phyloP scores from a whole-genome alignment of 2,797 vertebrate genomes.

The Scolopax rusticola region DNA sequence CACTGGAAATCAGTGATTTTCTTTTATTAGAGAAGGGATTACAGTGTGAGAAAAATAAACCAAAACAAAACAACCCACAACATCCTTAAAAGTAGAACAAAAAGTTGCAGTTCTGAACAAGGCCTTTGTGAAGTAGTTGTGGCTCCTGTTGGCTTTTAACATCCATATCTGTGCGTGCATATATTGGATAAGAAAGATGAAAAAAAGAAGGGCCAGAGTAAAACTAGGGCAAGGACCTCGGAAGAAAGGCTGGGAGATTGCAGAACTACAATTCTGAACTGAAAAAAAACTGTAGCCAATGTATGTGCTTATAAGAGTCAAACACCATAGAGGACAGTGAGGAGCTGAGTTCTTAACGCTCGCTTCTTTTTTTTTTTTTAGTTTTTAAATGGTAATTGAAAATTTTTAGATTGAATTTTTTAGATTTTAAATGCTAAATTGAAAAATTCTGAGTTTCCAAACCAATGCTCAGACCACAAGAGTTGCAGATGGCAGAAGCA shows the following conservation, averaged over 20 bases:
- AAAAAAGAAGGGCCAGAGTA: not conserved
- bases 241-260: not conserved
- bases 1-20: not conserved
- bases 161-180: accelerated
- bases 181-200: not conserved
- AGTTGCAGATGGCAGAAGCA: not conserved
- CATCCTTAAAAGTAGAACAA: not conserved
- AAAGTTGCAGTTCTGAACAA: not conserved
- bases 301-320: not conserved
- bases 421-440: slow-evolving; percentile 35
- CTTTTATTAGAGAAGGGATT: not conserved
- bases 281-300: not conserved
- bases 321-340: not conserved
- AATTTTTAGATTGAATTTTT: too few species aligned
- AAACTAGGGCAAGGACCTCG: not conserved
- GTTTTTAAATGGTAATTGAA: too few species aligned
- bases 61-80: not conserved
- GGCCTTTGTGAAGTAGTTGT: not conserved
- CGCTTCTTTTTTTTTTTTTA: not conserved
- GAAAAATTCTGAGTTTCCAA: slow-evolving; percentile 43
- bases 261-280: not conserved
- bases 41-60: too few species aligned
- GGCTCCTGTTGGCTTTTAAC: not conserved
- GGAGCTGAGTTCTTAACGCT: not conserved
- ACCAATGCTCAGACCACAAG: slow-evolving; percentile 15